Percentiles rank a stretch among this genome's conserved stretches.
phyloP scores from a whole-genome alignment of 2,797 vertebrate genomes.

The Agapornis canus region DNA sequence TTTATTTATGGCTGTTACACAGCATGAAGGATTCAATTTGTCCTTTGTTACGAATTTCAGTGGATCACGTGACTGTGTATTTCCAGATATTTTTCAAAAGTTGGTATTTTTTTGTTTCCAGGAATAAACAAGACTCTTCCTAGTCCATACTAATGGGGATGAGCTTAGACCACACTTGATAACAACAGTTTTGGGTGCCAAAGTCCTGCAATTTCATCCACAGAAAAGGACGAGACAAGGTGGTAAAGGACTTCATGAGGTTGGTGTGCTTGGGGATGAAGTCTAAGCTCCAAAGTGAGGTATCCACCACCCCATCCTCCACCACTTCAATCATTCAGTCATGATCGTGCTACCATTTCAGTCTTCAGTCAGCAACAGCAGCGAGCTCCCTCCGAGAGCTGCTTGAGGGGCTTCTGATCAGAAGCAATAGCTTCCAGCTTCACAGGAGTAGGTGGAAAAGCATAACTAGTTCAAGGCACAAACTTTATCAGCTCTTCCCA shows the following conservation, averaged over 20 bases:
- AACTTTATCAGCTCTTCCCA: not conserved
- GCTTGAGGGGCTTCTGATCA: not conserved
- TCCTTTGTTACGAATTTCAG: slow-evolving; percentile 64
- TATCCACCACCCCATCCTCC: not conserved
- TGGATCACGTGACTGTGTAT: slow-evolving; percentile 64
- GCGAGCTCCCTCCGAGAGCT: not conserved
- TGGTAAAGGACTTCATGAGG: not conserved
- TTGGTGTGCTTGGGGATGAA: not conserved
- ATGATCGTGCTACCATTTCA: not conserved
- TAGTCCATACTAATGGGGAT: not conserved
- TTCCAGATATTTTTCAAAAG: slow-evolving; percentile 5
- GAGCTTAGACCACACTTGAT: not conserved
- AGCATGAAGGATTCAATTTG: slow-evolving; percentile 70
- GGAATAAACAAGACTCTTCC: not conserved
- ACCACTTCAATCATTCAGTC: not conserved
- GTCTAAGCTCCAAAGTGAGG: not conserved
- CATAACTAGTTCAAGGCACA: not conserved
- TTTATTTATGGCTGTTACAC: slow-evolving; percentile 67
- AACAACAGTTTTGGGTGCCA: not conserved
- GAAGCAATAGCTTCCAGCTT: not conserved
- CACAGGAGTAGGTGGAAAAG: not conserved
- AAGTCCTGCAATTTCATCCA: not conserved
- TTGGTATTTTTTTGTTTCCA: not conserved
- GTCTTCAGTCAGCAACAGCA: not conserved
- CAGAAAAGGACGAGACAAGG: not conserved